Base-by-base conservation (phyloP, 2,888 invertebrate genomes). In the Brachypterus glaber region DNA sequence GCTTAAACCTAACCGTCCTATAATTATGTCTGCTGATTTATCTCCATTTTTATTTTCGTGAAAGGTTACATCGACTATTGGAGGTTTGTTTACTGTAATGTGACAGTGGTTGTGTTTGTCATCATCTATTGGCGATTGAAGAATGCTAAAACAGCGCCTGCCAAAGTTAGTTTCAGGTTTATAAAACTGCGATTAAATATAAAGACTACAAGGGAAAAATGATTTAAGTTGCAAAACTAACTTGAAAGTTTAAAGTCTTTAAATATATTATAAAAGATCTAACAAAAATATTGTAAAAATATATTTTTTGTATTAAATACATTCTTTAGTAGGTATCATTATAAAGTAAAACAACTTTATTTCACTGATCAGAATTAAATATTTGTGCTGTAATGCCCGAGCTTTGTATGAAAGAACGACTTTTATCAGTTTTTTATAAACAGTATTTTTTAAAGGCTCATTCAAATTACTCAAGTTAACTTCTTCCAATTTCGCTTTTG, bases 1-100 rank as follows among this genome's bases (percentile, higher is more conserved):
- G 58, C 82, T 84, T 37, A 85, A 56, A 21, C 82, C 67, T 2
- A 82, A 73, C 46, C 81, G 72, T 57, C 88, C 86, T 3, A 87
- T 73, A 13, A 82, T 71, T 12, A 83, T 70, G 58, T 87, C 83
- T 44, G 75, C 73, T 59, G 67, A 72, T 50, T 65, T 73, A 58
- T 76, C 79, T 26, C 77, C 73, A 21, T 70, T 69, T 49, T 74
- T 70, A 37, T 75, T 73, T 53, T 74, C 71, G 39, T 80, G 76
- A 51, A 79, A 76, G 0, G 75, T 73, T 3, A 79, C 69, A 56
- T 85, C 84, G 7, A 84, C 66, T 24, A 87, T 76, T 1, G 86
- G 82, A 1, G 85, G 79, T 37, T 77, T 73, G 2, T 76, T 76
- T 2, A 83, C 77, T 0, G 73, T 64, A 32, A 65, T 61, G 47